Percentiles rank a stretch among this genome's conserved stretches.
These are phyloP conservation scores for Mormyrus lacerda DNA, from an alignment of 2,113 vertebrate genomes.

Conservation along the genomic window DNA sequence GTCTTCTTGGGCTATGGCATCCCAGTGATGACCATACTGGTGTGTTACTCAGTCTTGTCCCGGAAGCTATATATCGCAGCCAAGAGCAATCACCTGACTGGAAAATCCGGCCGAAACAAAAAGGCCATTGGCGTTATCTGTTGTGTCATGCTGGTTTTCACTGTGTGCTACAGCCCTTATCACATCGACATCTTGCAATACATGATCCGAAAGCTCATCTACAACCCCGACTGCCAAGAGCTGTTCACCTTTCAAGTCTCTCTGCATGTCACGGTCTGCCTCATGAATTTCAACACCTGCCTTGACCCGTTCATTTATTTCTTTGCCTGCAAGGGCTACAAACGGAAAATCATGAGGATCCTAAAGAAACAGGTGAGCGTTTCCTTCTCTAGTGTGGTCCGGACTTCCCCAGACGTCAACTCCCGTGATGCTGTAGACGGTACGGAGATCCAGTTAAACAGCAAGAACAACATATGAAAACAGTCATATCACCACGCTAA, in stretches of 20 bases:
- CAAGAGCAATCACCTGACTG: conserved; percentile 77
- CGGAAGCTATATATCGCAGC: conserved; percentile 75
- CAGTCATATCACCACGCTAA: conserved; percentile 28
- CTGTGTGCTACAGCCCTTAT: conserved; percentile 88
- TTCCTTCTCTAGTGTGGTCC: conserved; percentile 80
- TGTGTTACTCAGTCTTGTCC: conserved; percentile 82
- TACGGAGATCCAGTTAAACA: conserved; percentile 52
- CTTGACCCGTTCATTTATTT: conserved; percentile 96
- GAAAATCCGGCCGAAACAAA: conserved; percentile 81
- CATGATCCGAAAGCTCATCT: conserved; percentile 80
- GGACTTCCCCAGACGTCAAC: conserved; percentile 75
- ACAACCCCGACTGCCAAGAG: conserved; percentile 55
- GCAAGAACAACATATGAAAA: conserved; percentile 18
- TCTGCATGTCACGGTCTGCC: conserved; percentile 80
- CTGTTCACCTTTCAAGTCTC: conserved; percentile 79
- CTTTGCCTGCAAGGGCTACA: conserved; percentile 96
- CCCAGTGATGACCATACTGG: conserved; percentile 74
- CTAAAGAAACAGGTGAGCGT: conserved; percentile 73
- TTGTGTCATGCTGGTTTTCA: conserved; percentile 85
- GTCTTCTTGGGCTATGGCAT: conserved; percentile 78
- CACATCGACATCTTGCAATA: conserved; percentile 84
- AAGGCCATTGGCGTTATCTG: conserved; percentile 89
- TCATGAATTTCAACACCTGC: conserved; percentile 94
- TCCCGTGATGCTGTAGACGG: conserved; percentile 59
- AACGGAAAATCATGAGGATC: conserved; percentile 82